Base-by-base conservation (phyloP, 2,797 vertebrate species). In the Eidolon dupreanum region DNA sequence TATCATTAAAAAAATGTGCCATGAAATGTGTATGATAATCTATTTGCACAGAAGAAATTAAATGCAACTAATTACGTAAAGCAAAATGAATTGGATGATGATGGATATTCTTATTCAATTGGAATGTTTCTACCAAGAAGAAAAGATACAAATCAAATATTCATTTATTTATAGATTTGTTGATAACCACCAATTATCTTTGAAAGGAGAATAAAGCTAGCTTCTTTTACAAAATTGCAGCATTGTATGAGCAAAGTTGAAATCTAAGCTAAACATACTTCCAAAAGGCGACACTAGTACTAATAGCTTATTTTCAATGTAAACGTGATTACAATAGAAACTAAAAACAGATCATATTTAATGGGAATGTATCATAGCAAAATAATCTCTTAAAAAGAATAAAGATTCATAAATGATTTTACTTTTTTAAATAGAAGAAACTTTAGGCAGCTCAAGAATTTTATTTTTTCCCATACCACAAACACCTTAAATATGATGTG, bases 261-360 rank as follows among this genome's bases (percentile, higher is more conserved):
- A 93, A 93, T 53, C 19, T 57, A 88, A 92, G 66, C 2, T 78
- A 55, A 96, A 88, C 79, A 83, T 96, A 85, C 10, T 17, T 78
- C 57, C 82, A 59, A 95, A 95, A 79, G 84, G 19, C 73, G 88
- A 92, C 5, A 75, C 38, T 73, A 85, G 79, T 22, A 82, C 19
- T 59, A 70, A 11, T 43, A 84, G 49, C 8, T 87, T 75, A 74
- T 38, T 12, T 85, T 19, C 28, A 84, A 31, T 24, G 28, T 36
- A 78, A 33, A 78, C 19, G 46, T 28, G 46, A 41, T 71, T 83
- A 8, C 7, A 79, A 61, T 49, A 73, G 12, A 73, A 87, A 88
- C 28, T 24, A 66, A 74, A 90, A 20, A 55, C 36, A 33, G 15
- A 55, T 84, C 5, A 15, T 20, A 73, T 26, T 41, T 78, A 66